A percentile compares a stretch with the other conserved stretches of the same genome.
Evolutionary conservation across 92 coral and sea anemone species (phyloP).

Genomic region (Palythoa heliodiscus): DNA sequence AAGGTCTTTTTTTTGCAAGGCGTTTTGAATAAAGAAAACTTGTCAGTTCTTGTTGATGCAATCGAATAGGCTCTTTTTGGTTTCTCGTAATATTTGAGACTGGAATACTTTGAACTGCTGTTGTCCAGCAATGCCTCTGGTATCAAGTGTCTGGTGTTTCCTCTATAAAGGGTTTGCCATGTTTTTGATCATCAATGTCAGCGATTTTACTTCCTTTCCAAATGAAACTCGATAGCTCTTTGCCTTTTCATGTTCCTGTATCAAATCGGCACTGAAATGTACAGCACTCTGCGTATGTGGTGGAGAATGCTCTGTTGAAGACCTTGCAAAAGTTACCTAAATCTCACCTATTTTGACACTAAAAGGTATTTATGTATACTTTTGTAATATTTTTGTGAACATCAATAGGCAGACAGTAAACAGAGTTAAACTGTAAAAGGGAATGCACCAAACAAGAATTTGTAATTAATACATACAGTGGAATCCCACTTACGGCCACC

Average conservation of each 20-base stretch:
- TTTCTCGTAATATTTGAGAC: conserved; percentile 33
- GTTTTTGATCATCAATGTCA: conserved; percentile 33
- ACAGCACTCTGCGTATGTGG: too few species aligned
- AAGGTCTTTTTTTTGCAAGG: conserved; percentile 43
- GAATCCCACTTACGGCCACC: too few species aligned
- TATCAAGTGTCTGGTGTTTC: conserved; percentile 52
- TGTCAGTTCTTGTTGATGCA: conserved; percentile 62
- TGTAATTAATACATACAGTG: too few species aligned
- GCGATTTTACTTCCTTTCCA: conserved; percentile 26
- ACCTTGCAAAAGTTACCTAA: too few species aligned
- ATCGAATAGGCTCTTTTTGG: conserved; percentile 31
- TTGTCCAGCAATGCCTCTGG: conserved; percentile 51
- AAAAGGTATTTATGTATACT: too few species aligned
- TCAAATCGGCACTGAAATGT: too few species aligned
- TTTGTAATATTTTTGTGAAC: too few species aligned
- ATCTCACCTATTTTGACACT: too few species aligned
- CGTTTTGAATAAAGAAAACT: conserved; percentile 44
- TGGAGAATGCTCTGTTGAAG: too few species aligned
- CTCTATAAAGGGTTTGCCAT: conserved; percentile 55
- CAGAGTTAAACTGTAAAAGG: too few species aligned
- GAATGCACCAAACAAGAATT: too few species aligned
- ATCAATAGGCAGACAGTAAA: too few species aligned
- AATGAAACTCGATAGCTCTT: conserved; percentile 44
- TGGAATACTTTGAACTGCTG: conserved; percentile 41
- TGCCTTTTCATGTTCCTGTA: conserved; percentile 57